phyloP scores from a whole-genome alignment of 2,888 invertebrate species.

The Pelosia muscerda region DNA sequence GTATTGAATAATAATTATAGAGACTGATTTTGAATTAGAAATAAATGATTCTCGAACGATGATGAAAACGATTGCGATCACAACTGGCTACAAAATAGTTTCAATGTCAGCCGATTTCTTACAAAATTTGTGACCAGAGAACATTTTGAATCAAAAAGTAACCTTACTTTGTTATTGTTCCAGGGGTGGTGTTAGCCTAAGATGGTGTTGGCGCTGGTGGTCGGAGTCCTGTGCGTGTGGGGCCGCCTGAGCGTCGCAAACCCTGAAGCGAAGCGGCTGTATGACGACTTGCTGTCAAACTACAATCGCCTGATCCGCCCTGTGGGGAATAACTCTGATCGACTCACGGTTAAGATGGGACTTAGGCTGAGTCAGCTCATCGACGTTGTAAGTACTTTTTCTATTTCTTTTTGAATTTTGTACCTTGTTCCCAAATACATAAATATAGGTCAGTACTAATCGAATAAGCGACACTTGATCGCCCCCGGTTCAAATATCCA shows the following conservation, averaged over 20 bases:
- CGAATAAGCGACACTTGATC: too few species aligned
- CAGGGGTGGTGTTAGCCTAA: conserved; percentile 95
- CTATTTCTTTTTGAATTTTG: not conserved
- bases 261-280: conserved; percentile 97
- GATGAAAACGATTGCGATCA: too few species aligned
- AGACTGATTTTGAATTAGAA: too few species aligned
- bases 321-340: conserved; percentile 97
- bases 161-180: conserved; percentile 59
- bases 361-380: conserved; percentile 96
- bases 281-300: conserved; percentile 97
- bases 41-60: too few species aligned
- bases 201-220: conserved; percentile 92
- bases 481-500: too few species aligned
- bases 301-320: conserved; percentile 98
- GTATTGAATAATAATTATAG: too few species aligned
- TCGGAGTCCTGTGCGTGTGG: conserved; percentile 92
- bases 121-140: too few species aligned
- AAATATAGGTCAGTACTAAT: too few species aligned
- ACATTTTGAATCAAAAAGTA: not conserved
- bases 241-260: conserved; percentile 93
- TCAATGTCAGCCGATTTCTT: too few species aligned
- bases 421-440: too few species aligned
- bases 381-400: conserved; percentile 92
- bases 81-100: too few species aligned
- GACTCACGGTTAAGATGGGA: conserved; percentile 98